phyloP scores from a whole-genome alignment of 2,797 vertebrate genomes.

The Cossypha polioptera region DNA sequence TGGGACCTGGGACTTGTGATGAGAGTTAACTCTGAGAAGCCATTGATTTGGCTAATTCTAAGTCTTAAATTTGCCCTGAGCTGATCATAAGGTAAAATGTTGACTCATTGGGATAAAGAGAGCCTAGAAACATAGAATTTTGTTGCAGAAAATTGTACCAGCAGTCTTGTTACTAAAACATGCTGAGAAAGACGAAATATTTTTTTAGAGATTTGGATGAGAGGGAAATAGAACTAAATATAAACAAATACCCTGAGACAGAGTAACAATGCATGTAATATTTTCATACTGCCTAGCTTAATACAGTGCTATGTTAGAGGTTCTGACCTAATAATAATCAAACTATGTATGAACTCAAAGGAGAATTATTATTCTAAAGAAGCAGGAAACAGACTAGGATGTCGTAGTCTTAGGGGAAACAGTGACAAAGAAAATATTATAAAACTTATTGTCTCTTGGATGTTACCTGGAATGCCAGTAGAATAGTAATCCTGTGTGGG shows the following conservation, averaged over 20 bases:
- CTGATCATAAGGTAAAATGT: neutral
- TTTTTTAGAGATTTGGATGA: neutral
- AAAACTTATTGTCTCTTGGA: neutral
- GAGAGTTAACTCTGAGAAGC: neutral
- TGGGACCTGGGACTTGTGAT: neutral
- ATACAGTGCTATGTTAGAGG: neutral
- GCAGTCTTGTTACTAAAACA: neutral
- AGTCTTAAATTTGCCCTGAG: neutral
- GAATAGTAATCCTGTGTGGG: neutral
- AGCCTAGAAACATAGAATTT: neutral
- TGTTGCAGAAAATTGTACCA: neutral
- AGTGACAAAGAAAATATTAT: neutral
- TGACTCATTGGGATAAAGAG: neutral
- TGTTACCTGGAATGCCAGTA: neutral
- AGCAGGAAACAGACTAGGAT: neutral
- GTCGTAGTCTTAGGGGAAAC: neutral
- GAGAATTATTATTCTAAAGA: neutral
- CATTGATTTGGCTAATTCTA: neutral
- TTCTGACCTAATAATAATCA: neutral
- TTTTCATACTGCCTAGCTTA: neutral
- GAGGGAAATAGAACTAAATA: neutral
- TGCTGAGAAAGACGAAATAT: neutral
- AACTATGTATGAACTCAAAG: neutral
- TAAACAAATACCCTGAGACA: neutral
- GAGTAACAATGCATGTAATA: neutral